Percentiles rank a stretch among this genome's conserved stretches.
phyloP scores from a whole-genome alignment of 2,113 vertebrate genomes.

The Nesogale talazaci region DNA sequence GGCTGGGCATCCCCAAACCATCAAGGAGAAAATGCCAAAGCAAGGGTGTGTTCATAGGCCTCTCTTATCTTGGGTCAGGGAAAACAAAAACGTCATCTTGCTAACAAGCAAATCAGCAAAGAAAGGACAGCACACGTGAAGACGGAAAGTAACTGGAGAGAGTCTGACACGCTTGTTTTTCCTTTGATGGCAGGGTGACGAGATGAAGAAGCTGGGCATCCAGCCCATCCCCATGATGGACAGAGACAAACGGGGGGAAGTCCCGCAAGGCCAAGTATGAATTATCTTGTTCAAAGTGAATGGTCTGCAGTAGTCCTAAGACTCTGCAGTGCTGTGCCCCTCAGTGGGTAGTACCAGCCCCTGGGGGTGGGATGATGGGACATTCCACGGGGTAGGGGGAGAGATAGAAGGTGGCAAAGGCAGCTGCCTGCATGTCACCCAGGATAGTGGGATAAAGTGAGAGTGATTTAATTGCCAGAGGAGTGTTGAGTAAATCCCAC shows the following conservation, averaged over 20 bases:
- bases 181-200: conserved; percentile 90
- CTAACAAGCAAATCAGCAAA: not conserved
- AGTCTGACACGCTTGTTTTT: not conserved
- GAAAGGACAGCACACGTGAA: not conserved
- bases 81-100: not conserved
- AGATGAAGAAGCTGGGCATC: conserved; percentile 99
- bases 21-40: not conserved
- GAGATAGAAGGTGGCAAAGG: too few relatives aligned
- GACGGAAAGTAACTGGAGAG: not conserved
- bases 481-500: too few relatives aligned
- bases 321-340: fast-evolving
- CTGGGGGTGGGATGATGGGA: too few relatives aligned
- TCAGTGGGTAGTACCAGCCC: too few relatives aligned
- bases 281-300: not conserved
- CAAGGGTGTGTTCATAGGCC: fast-evolving
- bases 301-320: not conserved
- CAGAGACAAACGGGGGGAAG: conserved; percentile 96
- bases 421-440: too few relatives aligned
- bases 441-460: too few relatives aligned
- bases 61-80: fast-evolving
- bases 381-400: too few relatives aligned
- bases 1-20: too few relatives aligned
- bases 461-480: too few relatives aligned
- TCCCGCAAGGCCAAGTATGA: conserved; percentile 97
- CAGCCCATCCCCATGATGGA: conserved; percentile 99